These are phyloP conservation scores for Ceraclea dissimilis DNA, from an alignment of 2,888 invertebrate species.

Conservation along the genomic window DNA sequence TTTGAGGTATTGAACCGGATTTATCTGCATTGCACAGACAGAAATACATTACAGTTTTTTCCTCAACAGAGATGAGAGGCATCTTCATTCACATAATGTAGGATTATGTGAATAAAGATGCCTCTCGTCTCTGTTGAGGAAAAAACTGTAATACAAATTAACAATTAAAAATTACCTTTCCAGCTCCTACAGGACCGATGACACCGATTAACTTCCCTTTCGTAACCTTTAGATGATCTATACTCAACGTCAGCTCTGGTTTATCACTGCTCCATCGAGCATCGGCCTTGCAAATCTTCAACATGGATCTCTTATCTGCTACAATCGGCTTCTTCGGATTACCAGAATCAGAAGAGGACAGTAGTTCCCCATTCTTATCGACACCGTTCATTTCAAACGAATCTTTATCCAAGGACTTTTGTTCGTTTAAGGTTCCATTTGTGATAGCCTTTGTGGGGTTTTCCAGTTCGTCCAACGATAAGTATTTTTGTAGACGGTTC, in stretches of 20 bases:
- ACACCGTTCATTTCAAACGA: not conserved
- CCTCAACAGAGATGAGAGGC: too few species aligned
- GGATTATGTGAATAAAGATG: too few species aligned
- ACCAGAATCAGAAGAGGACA: not conserved
- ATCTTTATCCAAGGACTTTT: not conserved
- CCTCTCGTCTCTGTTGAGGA: too few species aligned
- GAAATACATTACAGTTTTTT: too few species aligned
- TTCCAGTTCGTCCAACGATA: conserved; percentile 29
- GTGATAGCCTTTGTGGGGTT: not conserved
- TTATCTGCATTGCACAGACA: too few species aligned
- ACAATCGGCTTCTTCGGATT: not conserved
- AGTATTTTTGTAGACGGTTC: conserved; percentile 38
- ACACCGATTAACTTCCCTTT: conserved; percentile 58
- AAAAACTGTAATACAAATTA: too few species aligned
- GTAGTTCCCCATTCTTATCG: not conserved
- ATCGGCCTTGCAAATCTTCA: conserved; percentile 28
- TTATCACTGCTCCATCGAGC: conserved; percentile 49
- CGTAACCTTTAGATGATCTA: conserved; percentile 47
- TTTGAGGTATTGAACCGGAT: too few species aligned
- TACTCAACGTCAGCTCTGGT: conserved; percentile 44
- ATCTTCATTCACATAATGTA: too few species aligned
- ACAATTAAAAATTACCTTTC: too few species aligned
- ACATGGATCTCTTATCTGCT: not conserved
- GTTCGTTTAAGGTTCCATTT: not conserved
- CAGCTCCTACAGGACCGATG: conserved; percentile 69